Evolutionary conservation across 2,113 vertebrate genomes (phyloP), one percentile per base, ranked within the genome.

Genomic region (Lates calcarifer): DNA sequence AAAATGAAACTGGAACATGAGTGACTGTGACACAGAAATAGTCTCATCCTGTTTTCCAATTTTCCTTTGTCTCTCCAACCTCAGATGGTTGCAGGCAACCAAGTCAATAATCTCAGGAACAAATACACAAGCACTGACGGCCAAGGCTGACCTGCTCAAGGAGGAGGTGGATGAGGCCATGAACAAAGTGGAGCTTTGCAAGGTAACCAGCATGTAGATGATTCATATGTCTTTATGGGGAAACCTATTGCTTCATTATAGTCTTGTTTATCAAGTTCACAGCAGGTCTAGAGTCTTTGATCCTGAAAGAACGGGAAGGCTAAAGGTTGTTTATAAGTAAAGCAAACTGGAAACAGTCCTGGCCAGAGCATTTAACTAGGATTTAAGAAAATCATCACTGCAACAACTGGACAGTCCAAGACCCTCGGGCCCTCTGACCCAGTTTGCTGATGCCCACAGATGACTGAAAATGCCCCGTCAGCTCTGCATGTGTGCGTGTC

Each of bases 171-270:
- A 99, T 69, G 98, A 99, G 93, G 97, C 98, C 88, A 97, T 96
- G 87, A 99, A 98, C 89, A 99, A 99, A 96, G 96, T 99, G 63
- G 98, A 99, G 68, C 96, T 97, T 57, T 99, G 98, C 96, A 99
- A 99, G 97, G 98, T 99, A 93, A 43, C 73, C 20, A 12, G 14
- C 18, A 20, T 8, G 4, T 7, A 17, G 1, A 73, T 20, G 10
- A 26, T 13, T 47, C 8, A 6, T 7, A 10, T 11, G 10, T n/a
- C 2, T 79, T 5, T 5, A 14, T 33, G 2, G 24, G 10, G 13
- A 37, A 35, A 6, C 8, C 35, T 28, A 1, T 15, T 6, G 24
- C 28, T 63, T 70, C 15, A 20, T 73, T 41, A n/a, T 14, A 3
- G 45, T 55, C 13, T 6, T 37, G 22, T 70, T 74, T 39, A 39